Conservation (phyloP, 2,113 vertebrate genomes). For the Thomomys bottae region DNA sequence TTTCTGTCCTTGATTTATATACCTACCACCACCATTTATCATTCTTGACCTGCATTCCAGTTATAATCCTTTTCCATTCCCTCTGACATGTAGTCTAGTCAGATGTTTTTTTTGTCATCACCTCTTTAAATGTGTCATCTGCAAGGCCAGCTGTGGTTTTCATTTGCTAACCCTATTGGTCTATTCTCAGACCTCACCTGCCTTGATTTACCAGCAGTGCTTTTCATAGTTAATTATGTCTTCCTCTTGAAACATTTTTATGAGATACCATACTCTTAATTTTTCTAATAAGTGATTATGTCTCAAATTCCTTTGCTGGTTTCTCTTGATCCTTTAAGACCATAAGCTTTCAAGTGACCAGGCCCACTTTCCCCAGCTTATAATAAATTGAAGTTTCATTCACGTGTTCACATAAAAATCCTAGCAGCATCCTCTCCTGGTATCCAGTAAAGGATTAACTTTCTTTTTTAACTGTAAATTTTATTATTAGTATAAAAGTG, state of each 20-base stretch:
- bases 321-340: not conserved
- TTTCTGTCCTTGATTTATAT: not conserved
- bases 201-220: not conserved
- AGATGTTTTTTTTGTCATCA: not conserved
- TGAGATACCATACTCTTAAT: not conserved
- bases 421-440: not conserved
- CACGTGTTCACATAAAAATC: not conserved
- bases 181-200: not conserved
- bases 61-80: not conserved
- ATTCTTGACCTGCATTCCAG: not conserved
- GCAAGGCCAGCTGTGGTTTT: not conserved
- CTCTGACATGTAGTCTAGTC: not conserved
- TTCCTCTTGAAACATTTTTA: conserved; percentile 19
- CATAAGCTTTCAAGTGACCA: not conserved
- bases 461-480: not conserved
- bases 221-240: not conserved
- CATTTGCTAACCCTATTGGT: not conserved
- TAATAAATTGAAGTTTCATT: not conserved
- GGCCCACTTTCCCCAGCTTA: not conserved
- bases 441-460: too few relatives aligned
- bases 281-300: not conserved
- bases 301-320: conserved; percentile 5
- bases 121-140: not conserved
- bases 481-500: not conserved
- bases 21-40: not conserved